Evolutionary conservation across 2,888 invertebrate genomes (phyloP), one percentile per base, ranked within the genome.

Genomic region (Bellardia bayeri): DNA sequence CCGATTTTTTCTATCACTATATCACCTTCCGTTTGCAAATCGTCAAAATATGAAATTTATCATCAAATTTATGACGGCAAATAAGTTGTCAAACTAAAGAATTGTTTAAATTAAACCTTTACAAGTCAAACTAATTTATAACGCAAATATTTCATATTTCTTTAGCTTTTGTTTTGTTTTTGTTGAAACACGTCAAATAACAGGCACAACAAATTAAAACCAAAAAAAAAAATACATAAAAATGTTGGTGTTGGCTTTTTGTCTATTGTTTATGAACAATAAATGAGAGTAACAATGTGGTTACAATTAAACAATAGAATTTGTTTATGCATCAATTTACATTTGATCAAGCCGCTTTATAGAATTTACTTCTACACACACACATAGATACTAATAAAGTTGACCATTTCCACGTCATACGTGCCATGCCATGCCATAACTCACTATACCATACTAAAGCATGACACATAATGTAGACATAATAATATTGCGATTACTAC

Each of bases 301-400:
- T 78, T 72, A 72, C 83, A 78, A 91, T 91, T 90, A 90, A 91
- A 92, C 91, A 92, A 92, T 91, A 91, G 91, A 91, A 90, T 91
- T 91, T 92, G 91, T 92, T 92, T 92, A 92, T 81, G 91, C 92
- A 90, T 91, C 91, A 90, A 89, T 90, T 79, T 90, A 75, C 61
- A 80, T 86, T 84, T 84, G 84, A 86, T 86, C 84, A 54, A 81
- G 74, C 88, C 90, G 90, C 91, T 71, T 33, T 4, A 40, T 6
- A 49, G 23, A 23, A 23, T 23, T 23, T 1, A 23, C 23, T 23
- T 61, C 51, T 37, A 14, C 45, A 68, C 51, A 69, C 40, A 69
- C n/a, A 56, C 16, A 79, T 33, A 45, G 40, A 7, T 30, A 68
- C 16, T 37, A 40, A 42, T 30, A 54, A 81, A 14, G 14, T 56